Percentiles rank a stretch among this genome's conserved stretches.
Evolutionary conservation across 2,113 vertebrate genomes (phyloP).

Genomic region (Podilymbus podiceps): DNA sequence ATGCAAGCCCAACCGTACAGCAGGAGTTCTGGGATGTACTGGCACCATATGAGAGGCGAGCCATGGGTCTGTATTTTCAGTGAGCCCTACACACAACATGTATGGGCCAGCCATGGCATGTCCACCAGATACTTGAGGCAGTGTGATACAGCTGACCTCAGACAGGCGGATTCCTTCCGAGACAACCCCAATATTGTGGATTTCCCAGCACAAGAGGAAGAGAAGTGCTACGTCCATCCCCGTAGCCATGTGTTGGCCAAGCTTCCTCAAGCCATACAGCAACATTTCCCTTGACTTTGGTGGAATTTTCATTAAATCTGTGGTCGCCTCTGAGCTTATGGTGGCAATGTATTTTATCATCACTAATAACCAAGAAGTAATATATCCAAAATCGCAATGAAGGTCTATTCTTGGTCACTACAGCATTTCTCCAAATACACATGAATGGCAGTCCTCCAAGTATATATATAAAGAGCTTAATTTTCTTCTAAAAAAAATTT

Average conservation of each 20-base stretch:
- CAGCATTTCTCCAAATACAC: not conserved
- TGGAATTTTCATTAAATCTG: not conserved
- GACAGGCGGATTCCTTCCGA: not conserved
- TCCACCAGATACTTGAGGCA: accelerated
- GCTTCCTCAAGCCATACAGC: not conserved
- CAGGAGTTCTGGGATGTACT: not conserved
- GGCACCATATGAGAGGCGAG: not conserved
- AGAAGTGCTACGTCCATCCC: accelerated
- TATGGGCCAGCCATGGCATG: not conserved
- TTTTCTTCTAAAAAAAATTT: not conserved
- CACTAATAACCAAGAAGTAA: not conserved
- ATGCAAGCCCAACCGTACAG: not conserved
- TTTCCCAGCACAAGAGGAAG: not conserved
- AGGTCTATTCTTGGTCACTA: not conserved
- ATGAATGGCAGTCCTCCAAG: not conserved
- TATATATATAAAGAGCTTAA: not conserved
- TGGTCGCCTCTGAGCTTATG: not conserved
- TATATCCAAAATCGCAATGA: not conserved
- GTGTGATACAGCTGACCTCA: accelerated
- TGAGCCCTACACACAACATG: accelerated
- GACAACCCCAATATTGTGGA: not conserved
- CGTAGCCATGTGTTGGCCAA: accelerated
- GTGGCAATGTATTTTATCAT: not conserved
- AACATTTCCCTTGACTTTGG: not conserved
- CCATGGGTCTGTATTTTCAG: accelerated